A percentile compares a stretch with the other conserved stretches of the same genome.
Evolutionary conservation across 1,140 invertebrate genomes (phyloP).

Genomic region (Idris sp.): DNA sequence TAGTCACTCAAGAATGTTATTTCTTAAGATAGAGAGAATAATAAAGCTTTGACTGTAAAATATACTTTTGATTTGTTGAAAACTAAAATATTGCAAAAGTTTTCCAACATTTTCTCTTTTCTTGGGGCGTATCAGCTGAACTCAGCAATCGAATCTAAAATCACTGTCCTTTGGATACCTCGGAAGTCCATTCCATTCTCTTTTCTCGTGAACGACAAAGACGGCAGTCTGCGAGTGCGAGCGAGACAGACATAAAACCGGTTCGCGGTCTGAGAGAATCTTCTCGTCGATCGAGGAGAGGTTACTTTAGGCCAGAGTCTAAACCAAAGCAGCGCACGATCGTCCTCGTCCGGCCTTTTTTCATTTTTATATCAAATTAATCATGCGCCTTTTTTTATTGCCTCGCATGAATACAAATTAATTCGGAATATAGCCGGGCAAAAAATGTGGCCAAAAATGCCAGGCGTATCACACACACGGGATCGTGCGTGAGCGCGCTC

Average conservation of each 20-base stretch:
- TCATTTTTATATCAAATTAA: conserved; percentile 64
- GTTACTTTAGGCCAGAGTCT: conserved; percentile 74
- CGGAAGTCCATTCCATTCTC: conserved; percentile 39
- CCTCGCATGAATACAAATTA: conserved; percentile 61
- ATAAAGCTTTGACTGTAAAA: too few species aligned
- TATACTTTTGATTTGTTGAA: too few species aligned
- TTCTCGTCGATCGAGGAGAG: conserved; percentile 65
- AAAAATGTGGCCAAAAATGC: conserved; percentile 51
- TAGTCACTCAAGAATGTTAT: too few species aligned
- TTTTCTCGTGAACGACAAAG: conserved; percentile 29
- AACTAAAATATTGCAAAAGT: too few species aligned
- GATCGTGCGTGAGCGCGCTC: conserved; percentile 41
- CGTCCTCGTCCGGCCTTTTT: conserved; percentile 36
- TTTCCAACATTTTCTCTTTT: conserved; percentile 16
- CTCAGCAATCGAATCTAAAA: conserved; percentile 47
- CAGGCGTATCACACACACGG: conserved; percentile 52
- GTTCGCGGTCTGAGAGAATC: conserved; percentile 56
- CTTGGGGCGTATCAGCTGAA: conserved; percentile 12
- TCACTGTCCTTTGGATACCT: conserved; percentile 46
- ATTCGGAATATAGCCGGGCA: conserved; percentile 52
- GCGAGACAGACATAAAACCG: conserved; percentile 53
- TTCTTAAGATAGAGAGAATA: too few species aligned
- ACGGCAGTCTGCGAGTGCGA: conserved; percentile 32
- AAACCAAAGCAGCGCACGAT: conserved; percentile 68
- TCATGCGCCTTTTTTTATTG: conserved; percentile 59